Percentiles rank a stretch among this genome's conserved stretches.
These are phyloP conservation scores for Helostoma temminkii DNA, from an alignment of 2,797 vertebrate genomes.

Conservation along the genomic window DNA sequence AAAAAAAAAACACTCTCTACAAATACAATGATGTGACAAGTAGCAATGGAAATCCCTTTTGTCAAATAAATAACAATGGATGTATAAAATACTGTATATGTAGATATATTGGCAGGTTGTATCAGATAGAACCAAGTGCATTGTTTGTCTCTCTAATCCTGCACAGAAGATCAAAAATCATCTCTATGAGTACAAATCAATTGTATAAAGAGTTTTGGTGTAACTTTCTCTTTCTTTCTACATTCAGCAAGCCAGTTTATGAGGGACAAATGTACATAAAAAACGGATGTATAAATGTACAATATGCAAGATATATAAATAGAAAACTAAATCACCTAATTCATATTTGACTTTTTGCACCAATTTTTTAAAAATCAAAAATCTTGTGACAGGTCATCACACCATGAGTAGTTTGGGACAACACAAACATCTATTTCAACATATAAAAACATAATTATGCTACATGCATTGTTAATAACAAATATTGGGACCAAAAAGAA, in stretches of 20 bases:
- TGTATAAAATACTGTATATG: slow-evolving; percentile 56
- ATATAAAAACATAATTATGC: slow-evolving; percentile 66
- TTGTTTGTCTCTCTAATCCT: slow-evolving; percentile 51
- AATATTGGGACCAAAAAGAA: slow-evolving; percentile 48
- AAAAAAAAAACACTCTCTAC: slow-evolving; percentile 16
- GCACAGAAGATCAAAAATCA: slow-evolving; percentile 45
- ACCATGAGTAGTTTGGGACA: slow-evolving; percentile 65
- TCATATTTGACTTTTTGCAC: slow-evolving; percentile 40
- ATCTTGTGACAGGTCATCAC: slow-evolving; percentile 59
- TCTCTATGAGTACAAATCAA: slow-evolving; percentile 48
- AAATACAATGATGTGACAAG: slow-evolving; percentile 22
- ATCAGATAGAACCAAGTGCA: slow-evolving; percentile 58
- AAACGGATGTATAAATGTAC: slow-evolving; percentile 45
- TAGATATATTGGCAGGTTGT: slow-evolving; percentile 50
- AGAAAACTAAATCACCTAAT: slow-evolving; percentile 53
- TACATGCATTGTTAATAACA: slow-evolving; percentile 75
- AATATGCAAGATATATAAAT: slow-evolving; percentile 55
- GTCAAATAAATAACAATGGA: slow-evolving; percentile 45
- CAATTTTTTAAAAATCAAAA: slow-evolving; percentile 30
- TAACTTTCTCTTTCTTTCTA: slow-evolving; percentile 50
- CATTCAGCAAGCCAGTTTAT: slow-evolving; percentile 69
- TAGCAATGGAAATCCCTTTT: slow-evolving; percentile 47
- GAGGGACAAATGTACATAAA: slow-evolving; percentile 39
- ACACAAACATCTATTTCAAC: slow-evolving; percentile 72
- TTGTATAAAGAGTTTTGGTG: slow-evolving; percentile 44